A percentile compares a stretch with the other conserved stretches of the same genome.
Conservation (phyloP, 2,113 vertebrate species). For the Electrona antarctica region DNA sequence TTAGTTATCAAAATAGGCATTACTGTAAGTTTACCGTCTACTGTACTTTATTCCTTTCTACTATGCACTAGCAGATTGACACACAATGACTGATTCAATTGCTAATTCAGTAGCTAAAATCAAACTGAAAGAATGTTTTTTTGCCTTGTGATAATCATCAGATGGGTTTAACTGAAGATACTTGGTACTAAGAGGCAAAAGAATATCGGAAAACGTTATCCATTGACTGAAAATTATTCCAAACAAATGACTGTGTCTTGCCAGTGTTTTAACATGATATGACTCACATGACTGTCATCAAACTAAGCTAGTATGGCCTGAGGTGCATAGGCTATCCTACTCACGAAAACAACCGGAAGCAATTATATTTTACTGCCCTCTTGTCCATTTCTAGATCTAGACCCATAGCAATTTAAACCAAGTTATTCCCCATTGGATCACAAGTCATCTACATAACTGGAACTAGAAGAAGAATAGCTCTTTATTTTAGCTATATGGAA, state of each 20-base stretch:
- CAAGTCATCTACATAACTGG: no score
- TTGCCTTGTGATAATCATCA: not conserved
- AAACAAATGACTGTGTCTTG: slow-evolving; percentile 13
- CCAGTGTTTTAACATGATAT: slow-evolving; percentile 39
- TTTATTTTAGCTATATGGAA: no score
- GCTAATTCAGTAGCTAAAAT: not conserved
- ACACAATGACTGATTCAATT: not conserved
- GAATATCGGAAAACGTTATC: not conserved
- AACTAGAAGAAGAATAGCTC: no score
- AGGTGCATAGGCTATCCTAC: slow-evolving; percentile 9
- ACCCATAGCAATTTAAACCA: not conserved
- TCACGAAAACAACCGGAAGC: slow-evolving; percentile 25
- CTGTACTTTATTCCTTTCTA: not conserved
- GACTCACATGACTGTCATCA: slow-evolving; percentile 60
- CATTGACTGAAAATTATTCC: slow-evolving; percentile 25
- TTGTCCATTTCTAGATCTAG: not conserved
- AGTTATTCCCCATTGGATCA: not conserved
- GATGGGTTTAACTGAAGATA: no score
- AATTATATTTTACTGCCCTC: not conserved
- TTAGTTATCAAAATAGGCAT: not conserved
- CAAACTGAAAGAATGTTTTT: slow-evolving; percentile 10
- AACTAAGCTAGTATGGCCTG: slow-evolving; percentile 6
- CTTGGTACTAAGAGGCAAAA: no score
- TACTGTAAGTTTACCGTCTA: not conserved
- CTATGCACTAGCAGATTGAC: not conserved